Base-by-base conservation (phyloP, 2,888 invertebrate species). In the Spisula solida region DNA sequence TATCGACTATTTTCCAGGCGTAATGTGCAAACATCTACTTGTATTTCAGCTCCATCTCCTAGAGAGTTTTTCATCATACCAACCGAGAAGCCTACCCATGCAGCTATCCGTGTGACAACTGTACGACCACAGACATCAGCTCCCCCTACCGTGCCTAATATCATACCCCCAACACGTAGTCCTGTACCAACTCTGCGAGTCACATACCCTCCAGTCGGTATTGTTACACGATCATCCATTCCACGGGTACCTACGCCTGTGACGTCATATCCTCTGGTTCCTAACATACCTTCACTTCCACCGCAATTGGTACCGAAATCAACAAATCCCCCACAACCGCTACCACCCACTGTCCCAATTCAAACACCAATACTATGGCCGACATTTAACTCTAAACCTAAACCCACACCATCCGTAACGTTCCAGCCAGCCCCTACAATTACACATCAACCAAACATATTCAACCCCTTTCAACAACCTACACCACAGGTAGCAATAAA, bases 1-100 rank as follows among this genome's bases (percentile, higher is more conserved):
- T 41, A 41, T 41, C 41, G 4, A 5, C 41, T 5, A 41, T 8
- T n/a, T n/a, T n/a, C n/a, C n/a, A n/a, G n/a, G n/a, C n/a, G n/a
- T 41, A 41, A 41, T 25, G n/a, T 25, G 25, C n/a, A 12, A 4
- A 66, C 25, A 10, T 66, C 4, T 66, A n/a, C 25, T 60, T 2
- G 6, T 25, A 25, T 66, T 47, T 83, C 48, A 83, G 82, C 47
- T n/a, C 82, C 82, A 2, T 34, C 60, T 20, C 55, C 83, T 2
- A 75, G 82, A 60, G 87, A 87, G 31, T 87, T 87, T 29, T 78
- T 79, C 79, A 82, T 87, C 29, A 78, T 75, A 29, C 82, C 82
- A 6, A 75, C 87, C 29, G 56, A 55, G 41, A 60, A 48, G 48
- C 87, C 87, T 47, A 87, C 80, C 20, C 47, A 55, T 55, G 18